Base-by-base conservation (phyloP, 1,140 invertebrate species). In the Schlechtendalia chinensis region DNA sequence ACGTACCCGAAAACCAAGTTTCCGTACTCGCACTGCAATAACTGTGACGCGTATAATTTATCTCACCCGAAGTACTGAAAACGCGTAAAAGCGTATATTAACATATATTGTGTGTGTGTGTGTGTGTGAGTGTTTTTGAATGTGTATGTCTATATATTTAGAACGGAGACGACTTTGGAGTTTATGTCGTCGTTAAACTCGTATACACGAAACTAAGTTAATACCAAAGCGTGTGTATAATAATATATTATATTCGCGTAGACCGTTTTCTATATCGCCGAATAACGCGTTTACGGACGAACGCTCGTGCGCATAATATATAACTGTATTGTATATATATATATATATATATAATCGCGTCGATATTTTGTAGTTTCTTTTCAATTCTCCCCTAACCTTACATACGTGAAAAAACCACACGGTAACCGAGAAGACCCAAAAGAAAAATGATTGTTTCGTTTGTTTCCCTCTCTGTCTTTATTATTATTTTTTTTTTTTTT, bases 131-230 rank as follows among this genome's bases (percentile, higher is more conserved):
- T n/a, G n/a, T n/a, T n/a, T n/a, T n/a, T n/a, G n/a, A n/a, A n/a
- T 24, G 12, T 58, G 11, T 58, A 58, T 14, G 10, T 58, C 12
- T 17, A 61, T 61, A 17, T 27, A 16, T 61, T 27, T 29, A 32
- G 8, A 27, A 10, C 6, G 16, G 27, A 17, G 17, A 39, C 10
- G 27, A 69, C 65, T 69, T 69, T 69, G 39, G 39, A 69, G 65
- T 69, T 69, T 69, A 47, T 47, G n/a, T 47, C 65, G 65, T 17
- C n/a, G 39, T 69, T 24, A 47, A 69, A 47, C n/a, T 69, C 22
- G 65, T 47, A 6, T 54, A 19, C 17, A 69, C 17, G 22, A 45
- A 47, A 69, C 65, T 69, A 47, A 69, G 39, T 69, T 69, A 69
- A 69, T 69, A 19, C 22, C n/a, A 16, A 47, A 58, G 54, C n/a